Conservation (phyloP, 2,113 vertebrate genomes). For the Leptobrachium leishanense region DNA sequence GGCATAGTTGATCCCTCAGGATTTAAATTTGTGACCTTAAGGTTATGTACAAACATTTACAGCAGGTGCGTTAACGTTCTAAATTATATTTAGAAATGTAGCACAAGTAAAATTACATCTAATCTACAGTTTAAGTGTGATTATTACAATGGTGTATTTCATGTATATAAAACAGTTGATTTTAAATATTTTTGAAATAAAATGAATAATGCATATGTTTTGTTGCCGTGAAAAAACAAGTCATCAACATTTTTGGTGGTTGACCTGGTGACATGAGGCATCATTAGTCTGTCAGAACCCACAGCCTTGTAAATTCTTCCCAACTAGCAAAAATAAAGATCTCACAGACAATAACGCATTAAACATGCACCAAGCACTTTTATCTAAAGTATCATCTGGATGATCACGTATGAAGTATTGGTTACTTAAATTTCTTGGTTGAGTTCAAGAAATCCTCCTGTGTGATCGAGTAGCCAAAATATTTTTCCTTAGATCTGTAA, state of each 20-base stretch:
- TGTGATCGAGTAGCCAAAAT: neutral
- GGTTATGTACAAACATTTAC: no score
- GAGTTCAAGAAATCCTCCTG: neutral
- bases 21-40: no score
- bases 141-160: no score
- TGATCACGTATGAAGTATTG: neutral
- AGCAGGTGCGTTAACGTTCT: no score
- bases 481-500: neutral
- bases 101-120: no score
- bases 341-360: neutral
- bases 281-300: neutral
- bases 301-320: neutral
- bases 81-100: no score
- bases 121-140: no score
- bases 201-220: no score
- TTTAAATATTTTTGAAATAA: no score
- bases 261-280: neutral
- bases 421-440: neutral
- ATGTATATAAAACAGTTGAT: no score
- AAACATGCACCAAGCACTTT: neutral
- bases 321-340: constrained; percentile 1
- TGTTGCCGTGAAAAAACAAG: neutral
- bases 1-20: no score
- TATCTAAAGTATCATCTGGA: neutral
- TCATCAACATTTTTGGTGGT: neutral